Evolutionary conservation across 2,113 vertebrate species (phyloP).

Genomic region (Corythornis cristatus): DNA sequence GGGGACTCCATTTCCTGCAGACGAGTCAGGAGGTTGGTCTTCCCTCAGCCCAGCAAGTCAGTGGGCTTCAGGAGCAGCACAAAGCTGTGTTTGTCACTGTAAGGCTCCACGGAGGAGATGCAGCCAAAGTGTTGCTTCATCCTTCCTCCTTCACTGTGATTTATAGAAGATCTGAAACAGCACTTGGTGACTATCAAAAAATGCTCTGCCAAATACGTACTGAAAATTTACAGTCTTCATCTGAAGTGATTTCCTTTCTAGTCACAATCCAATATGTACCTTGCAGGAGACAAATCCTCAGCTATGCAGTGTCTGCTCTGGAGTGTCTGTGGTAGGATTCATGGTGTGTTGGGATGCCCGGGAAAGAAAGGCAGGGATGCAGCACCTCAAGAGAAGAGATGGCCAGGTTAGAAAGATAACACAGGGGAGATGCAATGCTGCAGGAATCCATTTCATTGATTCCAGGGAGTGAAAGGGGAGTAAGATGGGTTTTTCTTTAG

Average conservation of each 20-base stretch:
- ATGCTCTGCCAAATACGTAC: background rate
- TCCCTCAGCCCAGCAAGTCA: background rate
- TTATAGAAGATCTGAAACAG: background rate
- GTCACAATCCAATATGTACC: background rate
- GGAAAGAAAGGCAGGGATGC: accelerated
- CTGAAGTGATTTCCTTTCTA: background rate
- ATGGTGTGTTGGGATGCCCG: background rate
- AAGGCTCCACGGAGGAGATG: background rate
- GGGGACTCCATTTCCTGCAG: background rate
- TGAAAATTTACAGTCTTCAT: background rate
- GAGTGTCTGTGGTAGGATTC: background rate
- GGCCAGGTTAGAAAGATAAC: background rate
- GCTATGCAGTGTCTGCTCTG: background rate
- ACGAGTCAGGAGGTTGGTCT: background rate
- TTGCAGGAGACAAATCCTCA: background rate
- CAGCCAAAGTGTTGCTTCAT: background rate
- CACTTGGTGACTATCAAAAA: background rate
- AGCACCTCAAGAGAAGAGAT: background rate
- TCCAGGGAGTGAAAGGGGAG: background rate
- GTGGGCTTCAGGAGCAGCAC: background rate
- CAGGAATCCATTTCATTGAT: background rate
- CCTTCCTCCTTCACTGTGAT: background rate
- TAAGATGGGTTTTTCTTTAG: background rate
- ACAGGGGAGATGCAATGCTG: background rate
- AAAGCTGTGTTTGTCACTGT: background rate